Evolutionary conservation across 2,888 invertebrate species (phyloP).

Genomic region (Cerastoderma edule): DNA sequence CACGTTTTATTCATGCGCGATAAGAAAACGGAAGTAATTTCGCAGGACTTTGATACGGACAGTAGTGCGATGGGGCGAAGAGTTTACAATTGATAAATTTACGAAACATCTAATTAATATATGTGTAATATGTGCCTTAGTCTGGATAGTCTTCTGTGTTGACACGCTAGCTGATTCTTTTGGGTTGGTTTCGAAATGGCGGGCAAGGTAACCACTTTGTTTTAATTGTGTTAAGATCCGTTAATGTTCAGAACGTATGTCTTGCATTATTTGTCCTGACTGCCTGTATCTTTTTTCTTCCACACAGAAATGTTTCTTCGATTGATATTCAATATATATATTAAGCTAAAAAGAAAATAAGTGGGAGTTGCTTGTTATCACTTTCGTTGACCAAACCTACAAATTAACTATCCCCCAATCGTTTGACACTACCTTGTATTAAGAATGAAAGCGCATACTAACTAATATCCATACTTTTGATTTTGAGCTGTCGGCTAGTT

Average conservation of each 20-base stretch:
- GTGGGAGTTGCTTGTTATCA: not conserved
- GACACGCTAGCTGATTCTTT: not conserved
- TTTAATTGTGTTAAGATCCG: too few species aligned
- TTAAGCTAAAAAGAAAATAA: too few species aligned
- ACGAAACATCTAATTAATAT: not conserved
- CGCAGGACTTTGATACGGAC: not conserved
- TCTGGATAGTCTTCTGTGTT: not conserved
- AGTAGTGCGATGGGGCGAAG: not conserved
- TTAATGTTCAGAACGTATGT: not conserved
- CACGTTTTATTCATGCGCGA: not conserved
- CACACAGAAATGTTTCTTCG: too few species aligned
- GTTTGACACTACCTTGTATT: not conserved
- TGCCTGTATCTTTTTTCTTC: too few species aligned
- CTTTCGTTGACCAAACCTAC: not conserved
- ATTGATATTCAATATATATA: too few species aligned
- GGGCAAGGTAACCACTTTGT: not conserved
- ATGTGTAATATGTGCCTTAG: not conserved
- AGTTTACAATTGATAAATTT: too few species aligned
- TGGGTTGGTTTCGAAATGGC: not conserved
- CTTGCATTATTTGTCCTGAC: not conserved
- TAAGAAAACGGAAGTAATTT: constrained; percentile 6
- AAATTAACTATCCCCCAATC: not conserved
- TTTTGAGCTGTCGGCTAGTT: too few species aligned
- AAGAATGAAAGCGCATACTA: not conserved
- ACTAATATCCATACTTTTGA: too few species aligned